These are phyloP conservation scores for Euwallacea similis DNA, from an alignment of 1,140 invertebrate genomes.

Conservation along the genomic window DNA sequence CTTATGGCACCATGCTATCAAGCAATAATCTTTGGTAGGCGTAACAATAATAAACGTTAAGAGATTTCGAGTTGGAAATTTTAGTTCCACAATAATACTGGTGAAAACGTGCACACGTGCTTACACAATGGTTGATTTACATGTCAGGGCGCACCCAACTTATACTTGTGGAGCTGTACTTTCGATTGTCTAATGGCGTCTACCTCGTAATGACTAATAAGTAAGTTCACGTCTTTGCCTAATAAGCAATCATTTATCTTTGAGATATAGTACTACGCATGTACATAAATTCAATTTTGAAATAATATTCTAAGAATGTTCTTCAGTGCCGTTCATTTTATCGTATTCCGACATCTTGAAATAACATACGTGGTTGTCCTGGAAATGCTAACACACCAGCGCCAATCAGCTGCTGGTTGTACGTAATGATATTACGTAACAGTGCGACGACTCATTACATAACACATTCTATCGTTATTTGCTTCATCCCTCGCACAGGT, in stretches of 20 bases:
- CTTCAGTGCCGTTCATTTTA: no score
- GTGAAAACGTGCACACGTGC: conserved; percentile 2
- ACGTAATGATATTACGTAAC: no score
- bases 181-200: neutral
- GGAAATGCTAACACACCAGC: no score
- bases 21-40: conserved; percentile 21
- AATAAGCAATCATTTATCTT: neutral
- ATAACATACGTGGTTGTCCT: no score
- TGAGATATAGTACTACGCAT: no score
- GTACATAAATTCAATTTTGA: no score
- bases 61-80: conserved; percentile 33
- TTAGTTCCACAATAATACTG: conserved; percentile 26
- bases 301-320: no score
- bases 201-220: neutral
- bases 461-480: no score
- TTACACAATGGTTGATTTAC: conserved; percentile 27
- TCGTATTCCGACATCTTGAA: no score
- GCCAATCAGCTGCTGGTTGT: no score
- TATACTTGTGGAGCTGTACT: neutral
- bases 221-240: conserved; percentile 1
- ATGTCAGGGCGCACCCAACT: conserved; percentile 17
- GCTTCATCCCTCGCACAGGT: no score
- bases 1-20: conserved; percentile 7
- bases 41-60: conserved; percentile 20
- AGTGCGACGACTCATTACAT: no score